Conservation (phyloP, 1,140 invertebrate genomes). For the Leucophenga varia region DNA sequence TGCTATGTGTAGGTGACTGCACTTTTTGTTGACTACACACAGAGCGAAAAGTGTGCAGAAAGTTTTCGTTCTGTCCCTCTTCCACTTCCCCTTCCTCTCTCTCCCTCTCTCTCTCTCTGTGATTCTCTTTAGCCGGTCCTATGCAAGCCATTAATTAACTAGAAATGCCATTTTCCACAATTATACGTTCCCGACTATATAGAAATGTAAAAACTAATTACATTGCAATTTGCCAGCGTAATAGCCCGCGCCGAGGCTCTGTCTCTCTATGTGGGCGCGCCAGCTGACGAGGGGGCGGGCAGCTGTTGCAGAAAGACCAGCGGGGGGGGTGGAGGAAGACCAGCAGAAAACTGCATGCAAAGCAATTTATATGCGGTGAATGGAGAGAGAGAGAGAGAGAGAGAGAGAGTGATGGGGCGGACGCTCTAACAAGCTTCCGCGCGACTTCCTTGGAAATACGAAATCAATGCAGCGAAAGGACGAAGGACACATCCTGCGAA, state of each 20-base stretch:
- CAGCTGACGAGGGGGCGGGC: not conserved
- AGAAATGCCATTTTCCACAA: constrained; percentile 53
- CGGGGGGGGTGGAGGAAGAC: no score
- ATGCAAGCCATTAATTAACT: constrained; percentile 47
- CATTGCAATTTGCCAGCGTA: constrained; percentile 53
- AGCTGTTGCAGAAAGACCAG: constrained; percentile 5
- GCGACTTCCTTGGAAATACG: constrained; percentile 47
- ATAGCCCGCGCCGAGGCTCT: constrained; percentile 30
- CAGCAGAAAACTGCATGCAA: constrained; percentile 42
- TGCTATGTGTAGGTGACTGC: constrained; percentile 15
- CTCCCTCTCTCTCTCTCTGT: no score
- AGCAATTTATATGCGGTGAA: constrained; percentile 32
- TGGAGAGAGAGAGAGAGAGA: no score
- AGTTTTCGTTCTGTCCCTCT: constrained; percentile 27
- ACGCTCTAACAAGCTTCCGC: constrained; percentile 46
- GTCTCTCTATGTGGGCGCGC: constrained; percentile 15
- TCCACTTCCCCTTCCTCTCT: no score
- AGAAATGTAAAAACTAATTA: constrained; percentile 55
- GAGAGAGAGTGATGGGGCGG: constrained; percentile 2
- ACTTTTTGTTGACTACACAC: constrained; percentile 33
- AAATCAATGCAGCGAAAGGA: constrained; percentile 35
- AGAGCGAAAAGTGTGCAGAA: constrained; percentile 31
- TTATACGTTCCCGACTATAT: constrained; percentile 51
- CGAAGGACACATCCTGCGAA: constrained; percentile 37
- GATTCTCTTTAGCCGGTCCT: no score